Percentiles rank a stretch among this genome's conserved stretches.
Conservation (phyloP, 1,140 invertebrate species). For the Planococcus citri region DNA sequence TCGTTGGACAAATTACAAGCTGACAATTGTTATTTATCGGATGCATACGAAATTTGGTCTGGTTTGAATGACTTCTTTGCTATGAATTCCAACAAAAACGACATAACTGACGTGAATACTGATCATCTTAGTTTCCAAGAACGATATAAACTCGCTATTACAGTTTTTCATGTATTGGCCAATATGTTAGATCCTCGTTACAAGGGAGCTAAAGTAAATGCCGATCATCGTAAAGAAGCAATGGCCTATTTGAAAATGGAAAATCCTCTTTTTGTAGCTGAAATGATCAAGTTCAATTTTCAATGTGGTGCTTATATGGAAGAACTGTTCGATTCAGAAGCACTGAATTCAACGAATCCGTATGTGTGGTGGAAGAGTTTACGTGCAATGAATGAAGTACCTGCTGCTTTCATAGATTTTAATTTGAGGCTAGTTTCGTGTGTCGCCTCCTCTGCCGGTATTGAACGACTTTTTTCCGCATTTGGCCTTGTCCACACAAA, state of each 20-base stretch:
- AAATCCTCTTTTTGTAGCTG: not conserved
- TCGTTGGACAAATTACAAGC: not conserved
- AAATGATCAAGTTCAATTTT: constrained; percentile 14
- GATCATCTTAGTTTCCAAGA: not conserved
- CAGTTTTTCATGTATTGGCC: not conserved
- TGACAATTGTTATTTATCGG: not conserved
- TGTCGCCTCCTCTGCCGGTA: constrained; percentile 24
- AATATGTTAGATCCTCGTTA: constrained; percentile 14
- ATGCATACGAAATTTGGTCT: not conserved
- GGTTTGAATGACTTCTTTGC: not conserved
- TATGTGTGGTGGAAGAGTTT: constrained; percentile 2
- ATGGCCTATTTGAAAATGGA: not conserved
- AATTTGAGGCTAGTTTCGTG: constrained; percentile 21
- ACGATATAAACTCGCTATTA: constrained; percentile 10
- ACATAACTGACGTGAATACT: not conserved
- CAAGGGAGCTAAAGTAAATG: not conserved
- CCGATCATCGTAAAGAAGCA: not conserved
- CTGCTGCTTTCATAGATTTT: not conserved
- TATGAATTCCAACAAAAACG: not conserved
- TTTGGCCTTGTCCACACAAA: constrained; percentile 26
- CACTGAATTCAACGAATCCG: not conserved
- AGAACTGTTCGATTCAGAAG: not conserved
- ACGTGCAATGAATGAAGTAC: no score
- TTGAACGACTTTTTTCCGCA: constrained; percentile 26
- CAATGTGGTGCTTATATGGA: not conserved